Evolutionary conservation across 53 echinoderm and acorn worm genomes (phyloP).

Genomic region (Echinometra lucunter): DNA sequence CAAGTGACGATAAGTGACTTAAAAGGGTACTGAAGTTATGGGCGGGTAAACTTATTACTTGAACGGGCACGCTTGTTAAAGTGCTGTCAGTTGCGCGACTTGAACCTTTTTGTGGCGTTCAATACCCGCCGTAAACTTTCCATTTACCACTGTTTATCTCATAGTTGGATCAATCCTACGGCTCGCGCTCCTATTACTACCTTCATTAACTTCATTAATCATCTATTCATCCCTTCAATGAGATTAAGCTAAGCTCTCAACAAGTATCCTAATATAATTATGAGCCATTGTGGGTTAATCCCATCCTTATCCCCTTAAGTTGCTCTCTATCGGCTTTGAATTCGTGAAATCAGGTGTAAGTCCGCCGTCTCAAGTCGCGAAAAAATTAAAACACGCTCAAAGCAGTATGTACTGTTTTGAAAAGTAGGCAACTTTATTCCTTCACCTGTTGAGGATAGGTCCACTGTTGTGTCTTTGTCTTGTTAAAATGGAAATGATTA

Average conservation of each 20-base stretch:
- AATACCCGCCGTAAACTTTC: neutral
- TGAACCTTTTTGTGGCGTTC: neutral
- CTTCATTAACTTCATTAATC: slow-evolving; percentile 67
- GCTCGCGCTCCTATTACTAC: slow-evolving; percentile 42
- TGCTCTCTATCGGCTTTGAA: neutral
- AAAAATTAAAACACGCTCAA: neutral
- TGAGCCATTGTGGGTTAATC: slow-evolving; percentile 7
- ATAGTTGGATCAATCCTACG: neutral
- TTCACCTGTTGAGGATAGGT: neutral
- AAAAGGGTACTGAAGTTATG: neutral
- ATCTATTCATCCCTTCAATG: slow-evolving; percentile 48
- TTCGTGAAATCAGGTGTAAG: neutral
- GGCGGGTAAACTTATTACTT: slow-evolving; percentile 12
- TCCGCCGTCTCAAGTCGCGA: neutral
- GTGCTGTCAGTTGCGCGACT: neutral
- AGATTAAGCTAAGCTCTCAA: slow-evolving; percentile 34
- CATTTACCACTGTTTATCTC: neutral
- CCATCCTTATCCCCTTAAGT: neutral
- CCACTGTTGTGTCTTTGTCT: no score
- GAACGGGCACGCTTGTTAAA: neutral
- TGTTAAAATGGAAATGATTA: no score
- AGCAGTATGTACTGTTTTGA: neutral
- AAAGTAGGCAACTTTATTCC: neutral
- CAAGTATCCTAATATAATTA: slow-evolving; percentile 37
- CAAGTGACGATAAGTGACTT: neutral